These are phyloP conservation scores for Branchellion lobata DNA, from an alignment of 2,888 invertebrate species.

Conservation along the genomic window DNA sequence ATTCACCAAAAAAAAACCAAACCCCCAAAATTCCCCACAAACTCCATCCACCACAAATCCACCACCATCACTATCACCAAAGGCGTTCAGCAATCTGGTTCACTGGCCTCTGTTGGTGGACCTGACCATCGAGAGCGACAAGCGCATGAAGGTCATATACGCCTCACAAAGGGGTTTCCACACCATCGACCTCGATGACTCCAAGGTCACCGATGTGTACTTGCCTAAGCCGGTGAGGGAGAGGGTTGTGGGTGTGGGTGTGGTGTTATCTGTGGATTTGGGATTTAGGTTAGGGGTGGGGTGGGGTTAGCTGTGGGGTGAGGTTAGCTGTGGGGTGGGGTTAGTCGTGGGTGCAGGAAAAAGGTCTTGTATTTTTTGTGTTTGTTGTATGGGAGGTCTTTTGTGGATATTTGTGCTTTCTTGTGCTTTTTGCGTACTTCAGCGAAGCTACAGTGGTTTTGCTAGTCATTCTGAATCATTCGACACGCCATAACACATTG, in stretches of 20 bases:
- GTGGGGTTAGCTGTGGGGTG: too few relatives aligned
- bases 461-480: too few relatives aligned
- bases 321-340: too few relatives aligned
- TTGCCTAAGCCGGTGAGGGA: conserved; percentile 83
- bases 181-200: conserved; percentile 97
- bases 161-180: conserved; percentile 98
- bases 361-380: too few relatives aligned
- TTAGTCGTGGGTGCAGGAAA: too few relatives aligned
- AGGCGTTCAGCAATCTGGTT: conserved; percentile 69
- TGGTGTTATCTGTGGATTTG: neutral
- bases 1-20: neutral
- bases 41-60: neutral
- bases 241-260: neutral
- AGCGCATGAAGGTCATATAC: conserved; percentile 97
- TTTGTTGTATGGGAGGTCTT: too few relatives aligned
- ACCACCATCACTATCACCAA: conserved; percentile 50
- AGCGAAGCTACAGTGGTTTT: too few relatives aligned
- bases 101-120: conserved; percentile 91
- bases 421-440: too few relatives aligned
- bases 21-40: too few relatives aligned
- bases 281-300: neutral
- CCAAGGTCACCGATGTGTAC: conserved; percentile 97
- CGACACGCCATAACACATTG: too few relatives aligned
- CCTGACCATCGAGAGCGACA: conserved; percentile 97
- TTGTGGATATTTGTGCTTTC: too few relatives aligned